Conservation (phyloP, 2,888 invertebrate species). For the Mythimna albipuncta region DNA sequence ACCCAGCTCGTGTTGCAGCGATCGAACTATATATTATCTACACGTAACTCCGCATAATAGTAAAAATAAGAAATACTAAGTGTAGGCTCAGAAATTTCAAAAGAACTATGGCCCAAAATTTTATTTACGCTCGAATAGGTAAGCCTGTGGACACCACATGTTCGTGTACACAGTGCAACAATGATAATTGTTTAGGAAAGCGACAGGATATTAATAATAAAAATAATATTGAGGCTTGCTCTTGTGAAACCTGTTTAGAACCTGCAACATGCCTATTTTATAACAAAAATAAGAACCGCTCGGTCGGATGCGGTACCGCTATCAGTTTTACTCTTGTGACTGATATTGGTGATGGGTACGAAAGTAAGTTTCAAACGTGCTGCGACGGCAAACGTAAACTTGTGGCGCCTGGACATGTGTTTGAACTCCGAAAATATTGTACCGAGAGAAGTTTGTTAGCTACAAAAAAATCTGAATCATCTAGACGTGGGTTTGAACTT, state of each 20-base stretch:
- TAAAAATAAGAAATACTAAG: neutral
- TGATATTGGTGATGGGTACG: neutral
- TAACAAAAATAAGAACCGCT: slow-evolving; percentile 16
- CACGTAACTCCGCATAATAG: slow-evolving; percentile 3
- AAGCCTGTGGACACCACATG: slow-evolving; percentile 61
- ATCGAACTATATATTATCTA: slow-evolving; percentile 19
- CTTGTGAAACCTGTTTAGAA: slow-evolving; percentile 54
- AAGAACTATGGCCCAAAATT: slow-evolving; percentile 44
- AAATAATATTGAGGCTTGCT: slow-evolving; percentile 32
- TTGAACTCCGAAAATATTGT: neutral
- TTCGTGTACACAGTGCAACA: slow-evolving; percentile 75
- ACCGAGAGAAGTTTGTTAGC: neutral
- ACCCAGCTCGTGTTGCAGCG: slow-evolving; percentile 60
- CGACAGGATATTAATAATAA: slow-evolving; percentile 48
- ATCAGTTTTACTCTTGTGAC: neutral
- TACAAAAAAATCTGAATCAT: neutral
- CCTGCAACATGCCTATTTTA: slow-evolving; percentile 61
- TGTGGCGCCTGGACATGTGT: neutral
- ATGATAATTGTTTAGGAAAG: slow-evolving; percentile 67
- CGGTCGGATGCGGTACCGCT: neutral
- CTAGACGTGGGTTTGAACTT: neutral
- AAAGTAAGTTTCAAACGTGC: neutral
- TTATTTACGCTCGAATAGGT: no score
- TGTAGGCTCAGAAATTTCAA: neutral
- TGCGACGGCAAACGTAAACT: neutral